Evolutionary conservation across 2,888 invertebrate genomes (phyloP).

Genomic region (Pristionchus fissidentatus): DNA sequence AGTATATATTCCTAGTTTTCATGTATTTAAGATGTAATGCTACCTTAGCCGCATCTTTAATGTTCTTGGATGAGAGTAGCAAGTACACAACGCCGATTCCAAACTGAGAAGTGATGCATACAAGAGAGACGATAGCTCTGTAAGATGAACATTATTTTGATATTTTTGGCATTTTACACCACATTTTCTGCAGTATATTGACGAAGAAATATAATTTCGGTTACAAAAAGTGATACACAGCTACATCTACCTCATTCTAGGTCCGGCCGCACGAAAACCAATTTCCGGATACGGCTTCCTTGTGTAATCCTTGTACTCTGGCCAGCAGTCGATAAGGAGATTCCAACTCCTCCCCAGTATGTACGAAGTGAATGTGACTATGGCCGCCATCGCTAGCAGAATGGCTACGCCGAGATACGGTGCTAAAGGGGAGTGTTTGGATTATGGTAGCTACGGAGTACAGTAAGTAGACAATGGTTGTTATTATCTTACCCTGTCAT

Average conservation of each 20-base stretch:
- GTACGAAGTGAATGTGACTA: constrained; percentile 69
- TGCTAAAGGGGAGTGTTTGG: constrained; percentile 60
- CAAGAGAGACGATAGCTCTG: constrained; percentile 65
- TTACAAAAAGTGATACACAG: no score
- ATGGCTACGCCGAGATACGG: constrained; percentile 65
- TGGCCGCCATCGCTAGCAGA: constrained; percentile 59
- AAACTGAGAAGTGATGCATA: constrained; percentile 70
- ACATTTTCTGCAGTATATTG: no score
- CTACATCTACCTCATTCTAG: constrained; percentile 59
- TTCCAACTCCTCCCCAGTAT: constrained; percentile 70
- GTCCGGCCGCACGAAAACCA: constrained; percentile 66
- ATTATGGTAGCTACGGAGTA: no score
- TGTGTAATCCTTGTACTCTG: constrained; percentile 68
- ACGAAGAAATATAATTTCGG: no score
- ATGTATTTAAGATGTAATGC: background rate
- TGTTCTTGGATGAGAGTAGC: constrained; percentile 72
- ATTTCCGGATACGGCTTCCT: constrained; percentile 73
- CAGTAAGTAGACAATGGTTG: background rate
- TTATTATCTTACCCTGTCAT: no score
- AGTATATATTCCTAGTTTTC: no score
- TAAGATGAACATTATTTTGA: background rate
- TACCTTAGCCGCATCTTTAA: constrained; percentile 69
- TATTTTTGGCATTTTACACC: background rate
- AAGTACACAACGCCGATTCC: constrained; percentile 69
- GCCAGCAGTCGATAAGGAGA: constrained; percentile 62